Base-by-base conservation (phyloP, 2,797 vertebrate species). In the Manis javanica region DNA sequence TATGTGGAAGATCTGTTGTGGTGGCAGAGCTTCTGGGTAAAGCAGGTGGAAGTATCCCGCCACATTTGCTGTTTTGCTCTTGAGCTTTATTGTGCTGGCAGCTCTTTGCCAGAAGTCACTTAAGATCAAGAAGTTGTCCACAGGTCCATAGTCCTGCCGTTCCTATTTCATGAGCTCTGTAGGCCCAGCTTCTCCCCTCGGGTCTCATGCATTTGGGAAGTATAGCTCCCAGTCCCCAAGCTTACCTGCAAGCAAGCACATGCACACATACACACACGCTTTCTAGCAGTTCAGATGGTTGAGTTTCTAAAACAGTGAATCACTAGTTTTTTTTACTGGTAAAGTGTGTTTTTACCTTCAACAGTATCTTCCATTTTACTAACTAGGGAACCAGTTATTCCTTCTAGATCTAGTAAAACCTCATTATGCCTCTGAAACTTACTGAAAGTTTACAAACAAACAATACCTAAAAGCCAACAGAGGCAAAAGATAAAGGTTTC, bases 401-500 rank as follows among this genome's bases (percentile, higher is more conserved):
- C 26, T 24, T 16, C 57, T 74, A 26, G 18, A 72, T 85, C 39
- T 53, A 72, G 61, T 61, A 31, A 79, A 91, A 90, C 19, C 11
- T 39, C 29, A 55, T 26, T 39, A 29, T 0, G 18, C 31, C 57
- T 87, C 66, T 63, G 21, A 90, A 61, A 34, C 23, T 21, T 88
- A 59, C 24, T 42, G 64, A 63, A 86, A 72, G 83, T 39, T 24
- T 68, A 95, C 84, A 92, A 87, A 2, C 24, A 79, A 51, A n/a
- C 31, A 51, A 26, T 16, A 53, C 19, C 7, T 29, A 21, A 77
- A 74, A 55, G 42, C 29, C 21, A 75, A 53, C 39, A 72, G 66
- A 83, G 46, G 53, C 46, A 84, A 93, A 75, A 59, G 31, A 95
- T 91, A 89, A 72, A 16, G 75, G 61, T 90, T 95, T 72, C 59